A percentile compares a stretch with the other conserved stretches of the same genome.
These are phyloP conservation scores for Oligia fasciuncula DNA, from an alignment of 2,888 invertebrate species.

Conservation along the genomic window DNA sequence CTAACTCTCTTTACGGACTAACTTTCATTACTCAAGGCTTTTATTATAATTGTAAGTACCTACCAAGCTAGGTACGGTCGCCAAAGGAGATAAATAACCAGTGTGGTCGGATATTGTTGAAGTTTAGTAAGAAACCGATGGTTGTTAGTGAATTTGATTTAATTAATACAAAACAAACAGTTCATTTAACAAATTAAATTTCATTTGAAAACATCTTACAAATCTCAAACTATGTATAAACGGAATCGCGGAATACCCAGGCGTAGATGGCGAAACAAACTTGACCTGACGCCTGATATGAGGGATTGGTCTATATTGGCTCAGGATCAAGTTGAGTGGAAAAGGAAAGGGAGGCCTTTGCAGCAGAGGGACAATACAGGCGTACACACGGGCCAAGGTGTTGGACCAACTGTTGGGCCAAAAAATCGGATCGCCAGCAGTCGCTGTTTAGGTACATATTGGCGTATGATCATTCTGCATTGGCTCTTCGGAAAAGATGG, in stretches of 20 bases:
- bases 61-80: neutral
- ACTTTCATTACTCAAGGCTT: conserved; percentile 7
- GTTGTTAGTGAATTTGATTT: neutral
- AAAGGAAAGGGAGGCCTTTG: neutral
- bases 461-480: too few species aligned
- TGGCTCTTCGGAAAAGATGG: too few species aligned
- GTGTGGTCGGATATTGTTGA: neutral
- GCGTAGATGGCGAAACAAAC: neutral
- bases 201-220: too few species aligned
- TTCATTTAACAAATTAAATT: too few species aligned
- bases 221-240: neutral
- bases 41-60: conserved; percentile 6
- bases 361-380: neutral
- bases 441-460: too few species aligned
- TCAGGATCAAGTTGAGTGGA: neutral
- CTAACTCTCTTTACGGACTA: neutral
- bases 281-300: neutral
- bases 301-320: neutral
- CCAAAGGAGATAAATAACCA: neutral
- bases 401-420: too few species aligned
- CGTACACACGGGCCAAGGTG: too few species aligned
- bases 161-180: too few species aligned
- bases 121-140: neutral
- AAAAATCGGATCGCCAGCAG: too few species aligned
- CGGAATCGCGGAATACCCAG: neutral